Conservation (phyloP, 2,113 vertebrate species). For the Hippocampus guttulatus region DNA sequence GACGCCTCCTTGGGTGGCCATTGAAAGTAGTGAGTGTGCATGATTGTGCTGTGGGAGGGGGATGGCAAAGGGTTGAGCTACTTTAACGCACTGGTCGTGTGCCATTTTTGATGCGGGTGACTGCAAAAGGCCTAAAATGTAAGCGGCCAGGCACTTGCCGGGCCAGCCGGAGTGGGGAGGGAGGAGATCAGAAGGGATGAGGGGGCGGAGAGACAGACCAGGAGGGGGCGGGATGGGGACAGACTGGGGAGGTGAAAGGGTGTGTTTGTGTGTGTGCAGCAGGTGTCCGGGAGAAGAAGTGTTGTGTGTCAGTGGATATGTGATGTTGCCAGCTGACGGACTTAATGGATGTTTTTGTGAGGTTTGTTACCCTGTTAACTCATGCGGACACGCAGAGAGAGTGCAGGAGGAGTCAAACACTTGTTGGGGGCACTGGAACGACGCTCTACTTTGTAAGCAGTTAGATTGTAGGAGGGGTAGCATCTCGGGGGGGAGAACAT, state of each 20-base stretch:
- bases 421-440: not conserved
- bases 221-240: not conserved
- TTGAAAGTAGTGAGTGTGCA: constrained; percentile 14
- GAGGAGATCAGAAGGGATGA: constrained; percentile 42
- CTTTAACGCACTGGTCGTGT: constrained; percentile 68
- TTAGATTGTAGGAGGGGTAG: not conserved
- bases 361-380: constrained; percentile 1
- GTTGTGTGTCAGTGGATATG: constrained; percentile 31
- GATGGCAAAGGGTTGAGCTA: constrained; percentile 35
- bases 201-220: constrained; percentile 32
- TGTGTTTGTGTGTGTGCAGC: constrained; percentile 35
- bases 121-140: constrained; percentile 66
- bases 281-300: constrained; percentile 54
- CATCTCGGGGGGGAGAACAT: not conserved
- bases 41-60: constrained; percentile 9
- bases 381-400: not conserved
- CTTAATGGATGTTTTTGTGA: constrained; percentile 7
- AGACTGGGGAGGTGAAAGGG: constrained; percentile 29
- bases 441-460: not conserved
- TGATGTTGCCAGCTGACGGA: constrained; percentile 29
- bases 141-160: constrained; percentile 57
- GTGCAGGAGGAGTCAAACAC: constrained; percentile 3
- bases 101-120: constrained; percentile 36
- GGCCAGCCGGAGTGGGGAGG: not conserved
- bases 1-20: constrained; percentile 11